These are phyloP conservation scores for Lordiphosa mommai DNA, from an alignment of 1,140 invertebrate genomes.

Conservation along the genomic window DNA sequence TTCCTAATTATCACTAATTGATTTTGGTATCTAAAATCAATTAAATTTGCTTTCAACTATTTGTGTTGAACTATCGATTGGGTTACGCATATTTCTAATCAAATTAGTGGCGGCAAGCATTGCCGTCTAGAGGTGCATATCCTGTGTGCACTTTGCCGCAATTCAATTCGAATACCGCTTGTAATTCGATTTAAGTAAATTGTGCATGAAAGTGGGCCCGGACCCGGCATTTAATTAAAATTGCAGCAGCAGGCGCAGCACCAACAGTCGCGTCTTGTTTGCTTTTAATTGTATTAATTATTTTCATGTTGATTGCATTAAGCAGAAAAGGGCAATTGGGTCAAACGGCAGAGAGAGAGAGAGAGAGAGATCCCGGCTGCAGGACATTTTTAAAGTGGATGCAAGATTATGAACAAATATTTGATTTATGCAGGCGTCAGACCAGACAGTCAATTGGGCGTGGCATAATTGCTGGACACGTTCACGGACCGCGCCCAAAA, in stretches of 20 bases:
- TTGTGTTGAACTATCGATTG: too few species aligned
- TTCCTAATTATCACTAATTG: too few species aligned
- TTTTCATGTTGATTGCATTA: conserved; percentile 71
- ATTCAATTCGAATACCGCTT: conserved; percentile 46
- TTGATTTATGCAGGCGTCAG: conserved; percentile 51
- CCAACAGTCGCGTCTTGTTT: conserved; percentile 31
- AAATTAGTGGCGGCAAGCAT: background rate
- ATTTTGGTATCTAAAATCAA: too few species aligned
- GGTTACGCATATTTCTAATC: background rate
- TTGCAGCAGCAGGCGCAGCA: conserved; percentile 14
- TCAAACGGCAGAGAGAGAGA: conserved; percentile 8
- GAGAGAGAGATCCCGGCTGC: background rate
- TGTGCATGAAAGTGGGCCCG: conserved; percentile 58
- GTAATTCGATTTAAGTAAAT: conserved; percentile 64
- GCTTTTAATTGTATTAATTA: conserved; percentile 70
- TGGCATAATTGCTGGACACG: conserved; percentile 50
- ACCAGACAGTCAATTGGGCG: conserved; percentile 10
- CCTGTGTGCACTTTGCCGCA: background rate
- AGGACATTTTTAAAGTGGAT: conserved; percentile 16
- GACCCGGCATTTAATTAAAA: conserved; percentile 58
- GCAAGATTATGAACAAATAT: conserved; percentile 53
- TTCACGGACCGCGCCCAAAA: conserved; percentile 9
- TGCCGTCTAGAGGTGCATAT: too few species aligned
- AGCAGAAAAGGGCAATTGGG: conserved; percentile 23
- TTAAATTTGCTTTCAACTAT: too few species aligned